phyloP scores from a whole-genome alignment of 2,888 invertebrate genomes.

The Lithosia quadra region DNA sequence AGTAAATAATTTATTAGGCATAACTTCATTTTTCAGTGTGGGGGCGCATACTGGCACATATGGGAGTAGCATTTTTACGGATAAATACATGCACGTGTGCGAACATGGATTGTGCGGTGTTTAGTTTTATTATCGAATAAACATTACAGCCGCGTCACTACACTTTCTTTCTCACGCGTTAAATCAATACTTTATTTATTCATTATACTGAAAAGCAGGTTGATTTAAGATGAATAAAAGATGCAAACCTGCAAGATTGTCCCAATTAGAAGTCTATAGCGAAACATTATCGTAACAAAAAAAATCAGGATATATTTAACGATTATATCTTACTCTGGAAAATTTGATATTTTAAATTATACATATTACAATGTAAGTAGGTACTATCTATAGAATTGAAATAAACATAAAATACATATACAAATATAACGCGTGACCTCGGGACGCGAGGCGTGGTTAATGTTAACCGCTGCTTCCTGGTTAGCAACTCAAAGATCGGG shows the following conservation, averaged over 20 bases:
- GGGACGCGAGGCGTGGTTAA: slow-evolving; percentile 74
- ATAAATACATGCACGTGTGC: slow-evolving; percentile 45
- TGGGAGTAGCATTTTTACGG: slow-evolving; percentile 34
- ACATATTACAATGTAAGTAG: slow-evolving; percentile 26
- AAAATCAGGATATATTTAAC: neutral
- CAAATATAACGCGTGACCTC: slow-evolving; percentile 67
- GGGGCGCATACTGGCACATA: slow-evolving; percentile 29
- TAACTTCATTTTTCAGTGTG: slow-evolving; percentile 18
- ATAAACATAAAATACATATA: slow-evolving; percentile 29
- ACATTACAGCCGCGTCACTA: slow-evolving; percentile 27
- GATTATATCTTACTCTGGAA: neutral
- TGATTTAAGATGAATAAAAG: neutral
- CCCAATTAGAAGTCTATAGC: neutral
- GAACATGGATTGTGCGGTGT: slow-evolving; percentile 40
- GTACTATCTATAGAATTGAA: slow-evolving; percentile 21
- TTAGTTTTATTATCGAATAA: slow-evolving; percentile 51
- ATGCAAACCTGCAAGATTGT: neutral
- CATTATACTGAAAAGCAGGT: neutral
- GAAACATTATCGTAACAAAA: neutral
- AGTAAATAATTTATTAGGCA: slow-evolving; percentile 20
- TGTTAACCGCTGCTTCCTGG: slow-evolving; percentile 81
- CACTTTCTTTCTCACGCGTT: slow-evolving; percentile 34
- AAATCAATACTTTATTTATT: slow-evolving; percentile 15
- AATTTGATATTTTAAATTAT: neutral
- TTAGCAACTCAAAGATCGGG: slow-evolving; percentile 82